Percentiles rank a stretch among this genome's conserved stretches.
Conservation (phyloP, 2,113 vertebrate genomes). For the Lepidothrix coronata region DNA sequence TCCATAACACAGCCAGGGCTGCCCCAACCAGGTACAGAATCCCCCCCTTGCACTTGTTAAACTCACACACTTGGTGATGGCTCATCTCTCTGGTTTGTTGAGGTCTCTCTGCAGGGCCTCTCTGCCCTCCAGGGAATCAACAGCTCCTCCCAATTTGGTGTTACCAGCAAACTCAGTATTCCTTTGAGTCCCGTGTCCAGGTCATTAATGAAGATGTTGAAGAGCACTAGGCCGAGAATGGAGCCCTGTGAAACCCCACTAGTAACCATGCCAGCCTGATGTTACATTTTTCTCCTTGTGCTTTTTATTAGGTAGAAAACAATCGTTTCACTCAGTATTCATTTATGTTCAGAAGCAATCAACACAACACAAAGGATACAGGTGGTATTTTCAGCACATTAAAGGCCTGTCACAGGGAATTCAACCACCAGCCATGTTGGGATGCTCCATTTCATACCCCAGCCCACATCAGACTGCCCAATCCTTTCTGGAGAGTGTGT, state of each 20-base stretch:
- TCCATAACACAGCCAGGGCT: neutral
- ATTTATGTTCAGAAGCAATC: neutral
- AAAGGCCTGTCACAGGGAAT: neutral
- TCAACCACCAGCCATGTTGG: neutral
- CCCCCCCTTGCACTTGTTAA: neutral
- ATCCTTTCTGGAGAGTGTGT: neutral
- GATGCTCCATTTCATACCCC: neutral
- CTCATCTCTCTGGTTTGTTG: neutral
- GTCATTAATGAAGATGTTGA: neutral
- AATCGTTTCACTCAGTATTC: neutral
- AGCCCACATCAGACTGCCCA: neutral
- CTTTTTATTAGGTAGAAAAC: constrained; percentile 24
- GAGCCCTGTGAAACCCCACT: neutral
- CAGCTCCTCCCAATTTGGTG: neutral
- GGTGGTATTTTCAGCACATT: neutral
- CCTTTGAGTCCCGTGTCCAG: neutral
- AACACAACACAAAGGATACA: neutral
- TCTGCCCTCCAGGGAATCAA: neutral
- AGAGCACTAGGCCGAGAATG: neutral
- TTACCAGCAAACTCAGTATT: neutral
- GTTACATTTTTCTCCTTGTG: neutral
- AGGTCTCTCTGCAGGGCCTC: neutral
- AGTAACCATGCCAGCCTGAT: neutral
- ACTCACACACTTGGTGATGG: neutral
- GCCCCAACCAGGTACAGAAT: neutral